phyloP scores from a whole-genome alignment of 1,140 invertebrate species.

The Semibalanus balanoides region DNA sequence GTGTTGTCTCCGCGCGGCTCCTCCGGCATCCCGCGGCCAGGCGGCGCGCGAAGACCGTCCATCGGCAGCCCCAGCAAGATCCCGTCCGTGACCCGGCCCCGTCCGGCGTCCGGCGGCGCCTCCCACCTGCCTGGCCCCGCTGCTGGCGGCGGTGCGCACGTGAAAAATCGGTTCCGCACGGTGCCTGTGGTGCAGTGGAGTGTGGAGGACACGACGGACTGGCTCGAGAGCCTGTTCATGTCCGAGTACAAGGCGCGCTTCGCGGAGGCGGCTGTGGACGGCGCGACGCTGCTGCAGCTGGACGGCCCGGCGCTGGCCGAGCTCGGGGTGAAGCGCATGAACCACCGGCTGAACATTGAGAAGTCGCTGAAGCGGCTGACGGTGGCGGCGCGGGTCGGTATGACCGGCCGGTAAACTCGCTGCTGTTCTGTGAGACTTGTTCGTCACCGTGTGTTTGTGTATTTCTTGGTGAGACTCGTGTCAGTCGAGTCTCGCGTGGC shows the following conservation, averaged over 20 bases:
- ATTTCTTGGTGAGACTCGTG: no score
- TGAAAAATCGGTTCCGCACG: slow-evolving; percentile 23
- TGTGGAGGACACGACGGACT: slow-evolving; percentile 35
- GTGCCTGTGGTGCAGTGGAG: slow-evolving; percentile 36
- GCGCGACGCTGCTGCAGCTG: slow-evolving; percentile 33
- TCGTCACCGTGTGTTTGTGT: no score
- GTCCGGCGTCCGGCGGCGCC: neutral
- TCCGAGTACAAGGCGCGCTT: slow-evolving; percentile 38
- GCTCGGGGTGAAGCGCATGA: slow-evolving; percentile 38
- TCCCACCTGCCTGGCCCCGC: neutral
- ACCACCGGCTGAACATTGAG: slow-evolving; percentile 40
- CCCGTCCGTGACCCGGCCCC: neutral
- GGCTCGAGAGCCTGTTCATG: slow-evolving; percentile 36
- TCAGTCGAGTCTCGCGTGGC: no score
- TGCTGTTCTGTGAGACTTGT: no score
- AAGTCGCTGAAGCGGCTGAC: slow-evolving; percentile 28
- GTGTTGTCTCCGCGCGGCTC: neutral
- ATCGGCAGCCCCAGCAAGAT: slow-evolving; percentile 9
- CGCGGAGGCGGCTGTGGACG: slow-evolving; percentile 31
- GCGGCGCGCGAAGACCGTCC: neutral
- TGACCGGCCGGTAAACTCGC: slow-evolving; percentile 5
- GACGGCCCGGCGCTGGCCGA: slow-evolving; percentile 37
- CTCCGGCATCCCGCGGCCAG: slow-evolving; percentile 1
- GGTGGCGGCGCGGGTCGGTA: slow-evolving; percentile 19
- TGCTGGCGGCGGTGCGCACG: neutral